phyloP scores from a whole-genome alignment of 2,113 vertebrate species.

The Rhagologus leucostigma region DNA sequence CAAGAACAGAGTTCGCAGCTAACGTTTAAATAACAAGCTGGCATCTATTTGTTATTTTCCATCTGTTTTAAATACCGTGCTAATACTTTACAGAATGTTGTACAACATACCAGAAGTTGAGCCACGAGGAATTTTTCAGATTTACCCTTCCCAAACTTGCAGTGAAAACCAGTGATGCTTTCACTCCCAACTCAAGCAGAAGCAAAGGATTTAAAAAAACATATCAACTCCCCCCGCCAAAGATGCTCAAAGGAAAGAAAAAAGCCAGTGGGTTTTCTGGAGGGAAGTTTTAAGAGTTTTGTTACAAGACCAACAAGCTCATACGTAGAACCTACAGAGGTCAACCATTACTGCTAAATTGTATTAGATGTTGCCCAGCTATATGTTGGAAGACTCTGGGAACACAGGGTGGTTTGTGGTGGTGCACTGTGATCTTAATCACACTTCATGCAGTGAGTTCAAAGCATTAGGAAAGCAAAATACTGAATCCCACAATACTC shows the following conservation, averaged over 20 bases:
- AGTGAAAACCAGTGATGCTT: background rate
- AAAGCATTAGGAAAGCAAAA: conserved; percentile 4
- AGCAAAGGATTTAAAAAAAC: background rate
- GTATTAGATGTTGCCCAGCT: background rate
- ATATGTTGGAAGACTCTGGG: background rate
- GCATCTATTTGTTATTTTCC: background rate
- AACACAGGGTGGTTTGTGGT: background rate
- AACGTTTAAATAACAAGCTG: background rate
- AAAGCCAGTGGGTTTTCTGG: background rate
- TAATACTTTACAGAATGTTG: background rate
- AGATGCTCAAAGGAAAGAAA: background rate
- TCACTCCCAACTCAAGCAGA: background rate
- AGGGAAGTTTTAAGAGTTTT: background rate
- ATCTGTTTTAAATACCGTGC: conserved; percentile 7
- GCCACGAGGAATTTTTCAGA: background rate
- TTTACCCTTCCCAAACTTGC: background rate
- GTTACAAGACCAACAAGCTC: background rate
- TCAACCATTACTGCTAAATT: background rate
- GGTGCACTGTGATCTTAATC: background rate
- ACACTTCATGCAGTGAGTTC: background rate
- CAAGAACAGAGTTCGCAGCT: background rate
- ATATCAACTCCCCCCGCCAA: too few relatives aligned
- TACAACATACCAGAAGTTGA: background rate
- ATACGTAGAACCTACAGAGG: background rate
- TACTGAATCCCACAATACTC: background rate